phyloP scores from a whole-genome alignment of 2,797 vertebrate species.

The Acomys russatus region DNA sequence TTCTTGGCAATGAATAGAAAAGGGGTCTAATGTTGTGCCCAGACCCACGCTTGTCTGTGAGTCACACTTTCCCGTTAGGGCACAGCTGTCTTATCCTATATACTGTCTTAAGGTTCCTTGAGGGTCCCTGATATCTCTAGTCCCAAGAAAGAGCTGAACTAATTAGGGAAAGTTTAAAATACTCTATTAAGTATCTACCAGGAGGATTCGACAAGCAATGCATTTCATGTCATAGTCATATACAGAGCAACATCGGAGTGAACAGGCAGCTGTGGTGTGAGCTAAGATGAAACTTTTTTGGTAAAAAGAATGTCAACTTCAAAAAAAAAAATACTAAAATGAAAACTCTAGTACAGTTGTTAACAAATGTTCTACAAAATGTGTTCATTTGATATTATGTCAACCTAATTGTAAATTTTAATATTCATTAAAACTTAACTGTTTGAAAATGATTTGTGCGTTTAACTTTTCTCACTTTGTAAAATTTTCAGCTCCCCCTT shows the following conservation, averaged over 20 bases:
- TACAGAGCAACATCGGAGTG: neutral
- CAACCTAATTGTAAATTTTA: slow-evolving; percentile 60
- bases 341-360: slow-evolving; percentile 5
- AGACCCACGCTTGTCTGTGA: neutral
- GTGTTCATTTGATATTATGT: slow-evolving; percentile 16
- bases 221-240: neutral
- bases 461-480: slow-evolving; percentile 64
- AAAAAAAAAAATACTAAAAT: slow-evolving; percentile 52
- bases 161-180: neutral
- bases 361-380: slow-evolving; percentile 59
- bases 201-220: neutral
- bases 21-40: neutral
- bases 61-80: neutral
- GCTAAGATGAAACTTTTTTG: slow-evolving; percentile 23
- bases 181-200: neutral
- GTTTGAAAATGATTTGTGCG: slow-evolving; percentile 65
- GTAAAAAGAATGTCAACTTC: slow-evolving; percentile 23
- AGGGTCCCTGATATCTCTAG: neutral
- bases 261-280: neutral
- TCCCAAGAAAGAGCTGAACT: neutral
- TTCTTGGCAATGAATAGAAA: neutral
- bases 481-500: slow-evolving; percentile 30
- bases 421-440: slow-evolving; percentile 60
- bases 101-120: neutral
- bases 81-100: neutral